Conservation (phyloP, 1,140 invertebrate genomes). For the Diabrotica virgifera region DNA sequence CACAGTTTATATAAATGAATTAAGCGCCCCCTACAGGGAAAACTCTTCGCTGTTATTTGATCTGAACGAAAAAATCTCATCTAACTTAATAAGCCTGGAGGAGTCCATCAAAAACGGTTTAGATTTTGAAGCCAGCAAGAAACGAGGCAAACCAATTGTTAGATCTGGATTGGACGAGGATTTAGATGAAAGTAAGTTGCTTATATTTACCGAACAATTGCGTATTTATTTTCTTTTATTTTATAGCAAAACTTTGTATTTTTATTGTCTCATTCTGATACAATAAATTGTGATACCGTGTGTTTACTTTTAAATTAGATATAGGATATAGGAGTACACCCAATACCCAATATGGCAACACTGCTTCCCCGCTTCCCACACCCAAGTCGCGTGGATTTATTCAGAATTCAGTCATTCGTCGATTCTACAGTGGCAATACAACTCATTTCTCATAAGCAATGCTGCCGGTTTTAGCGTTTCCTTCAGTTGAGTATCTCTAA, state of each 20-base stretch:
- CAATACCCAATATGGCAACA: too few relatives aligned
- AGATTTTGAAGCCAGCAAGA: conserved; percentile 37
- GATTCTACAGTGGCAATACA: too few relatives aligned
- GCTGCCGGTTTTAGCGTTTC: too few relatives aligned
- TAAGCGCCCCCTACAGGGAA: conserved; percentile 30
- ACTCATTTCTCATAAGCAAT: too few relatives aligned
- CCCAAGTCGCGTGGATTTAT: too few relatives aligned
- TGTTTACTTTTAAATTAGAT: too few relatives aligned
- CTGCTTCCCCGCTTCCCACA: too few relatives aligned
- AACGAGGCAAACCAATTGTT: conserved; percentile 33
- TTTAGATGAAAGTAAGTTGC: conserved; percentile 41
- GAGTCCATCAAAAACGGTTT: conserved; percentile 38
- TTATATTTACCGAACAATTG: too few relatives aligned
- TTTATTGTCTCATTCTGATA: background rate
- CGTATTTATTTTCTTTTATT: background rate
- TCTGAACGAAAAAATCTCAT: conserved; percentile 33
- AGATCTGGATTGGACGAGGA: conserved; percentile 40
- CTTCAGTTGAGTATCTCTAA: too few relatives aligned
- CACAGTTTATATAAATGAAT: conserved; percentile 37
- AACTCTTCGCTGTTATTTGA: conserved; percentile 33
- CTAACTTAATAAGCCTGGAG: conserved; percentile 37
- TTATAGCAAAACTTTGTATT: background rate
- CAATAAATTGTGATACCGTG: too few relatives aligned
- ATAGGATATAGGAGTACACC: too few relatives aligned
- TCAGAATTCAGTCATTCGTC: too few relatives aligned